Evolutionary conservation across 2,888 invertebrate species (phyloP), one percentile per base, ranked within the genome.

Genomic region (Pristionchus maxplancki): DNA sequence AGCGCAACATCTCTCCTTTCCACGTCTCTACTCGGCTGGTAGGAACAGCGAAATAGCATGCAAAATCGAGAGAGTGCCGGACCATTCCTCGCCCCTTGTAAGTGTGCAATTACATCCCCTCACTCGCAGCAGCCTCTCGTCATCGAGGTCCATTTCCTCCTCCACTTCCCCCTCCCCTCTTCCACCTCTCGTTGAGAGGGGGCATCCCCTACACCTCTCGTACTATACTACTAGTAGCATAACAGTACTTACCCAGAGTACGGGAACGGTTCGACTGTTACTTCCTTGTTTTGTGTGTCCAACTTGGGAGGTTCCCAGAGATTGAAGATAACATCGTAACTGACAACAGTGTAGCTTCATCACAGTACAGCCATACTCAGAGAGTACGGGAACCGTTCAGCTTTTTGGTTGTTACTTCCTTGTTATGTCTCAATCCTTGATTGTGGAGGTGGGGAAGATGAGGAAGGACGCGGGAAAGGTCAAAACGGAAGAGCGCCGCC

Each of bases 91-190:
- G 64, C 64, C 31, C 71, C 13, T 71, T 37, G 71, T 71, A 71
- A 34, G 71, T 71, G 71, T 71, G 71, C 71, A 71, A 71, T 71
- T 71, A 71, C 71, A 71, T 71, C 71, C 71, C 71, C 71, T 17
- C 34, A n/a, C 48, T 53, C 13, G 53, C 53, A 58, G 58, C 58
- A 58, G 58, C 3, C 9, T 9, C 58, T 37, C 71, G 71, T 71
- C 71, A 71, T 71, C 37, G 34, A 24, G 34, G 71, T 34, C 71
- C 71, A 71, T 71, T 71, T 71, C 71, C 34, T 31, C 71, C 71
- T 40, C 4, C 37, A 34, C 37, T 20, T 71, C 64, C 28, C 64
- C 31, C 31, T 58, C n/a, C 58, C 58, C 24, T n/a, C 58, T 58
- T 24, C 9, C 44, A 44, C 44, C 9, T n/a, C n/a, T 58, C n/a